Percentiles rank a stretch among this genome's conserved stretches.
phyloP scores from a whole-genome alignment of 2,113 vertebrate genomes.

The Varanus komodoensis region DNA sequence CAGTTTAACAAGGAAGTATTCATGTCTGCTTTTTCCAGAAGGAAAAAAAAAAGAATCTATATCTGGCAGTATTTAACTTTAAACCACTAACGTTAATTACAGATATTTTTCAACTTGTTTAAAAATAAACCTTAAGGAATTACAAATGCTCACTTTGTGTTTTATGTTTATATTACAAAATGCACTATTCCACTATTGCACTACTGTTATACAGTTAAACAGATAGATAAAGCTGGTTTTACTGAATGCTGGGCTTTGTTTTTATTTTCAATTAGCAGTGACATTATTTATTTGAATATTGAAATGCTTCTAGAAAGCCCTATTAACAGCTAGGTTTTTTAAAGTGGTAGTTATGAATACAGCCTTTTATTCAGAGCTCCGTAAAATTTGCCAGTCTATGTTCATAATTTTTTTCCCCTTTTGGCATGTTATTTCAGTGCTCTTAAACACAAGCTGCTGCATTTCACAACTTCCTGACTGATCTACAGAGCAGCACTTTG shows the following conservation, averaged over 20 bases:
- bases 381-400: neutral
- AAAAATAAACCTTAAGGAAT: neutral
- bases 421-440: conserved; percentile 29
- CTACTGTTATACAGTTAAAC: neutral
- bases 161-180: neutral
- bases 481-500: conserved; percentile 33
- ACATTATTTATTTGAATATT: neutral
- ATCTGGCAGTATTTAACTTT: neutral
- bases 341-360: neutral
- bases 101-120: neutral
- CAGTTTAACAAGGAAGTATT: neutral
- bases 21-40: neutral
- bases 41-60: too few species aligned
- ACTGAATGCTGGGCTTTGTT: neutral
- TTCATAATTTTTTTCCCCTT: neutral
- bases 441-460: conserved; percentile 18
- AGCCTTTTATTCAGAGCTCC: neutral
- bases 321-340: accelerated
- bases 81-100: neutral
- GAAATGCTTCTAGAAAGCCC: conserved; percentile 1
- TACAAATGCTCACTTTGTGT: neutral
- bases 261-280: neutral
- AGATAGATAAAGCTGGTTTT: neutral
- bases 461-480: conserved; percentile 47
- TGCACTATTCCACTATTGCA: neutral